Conservation (phyloP, 2,797 vertebrate species). For the Myoxocephalus aenaeus region DNA sequence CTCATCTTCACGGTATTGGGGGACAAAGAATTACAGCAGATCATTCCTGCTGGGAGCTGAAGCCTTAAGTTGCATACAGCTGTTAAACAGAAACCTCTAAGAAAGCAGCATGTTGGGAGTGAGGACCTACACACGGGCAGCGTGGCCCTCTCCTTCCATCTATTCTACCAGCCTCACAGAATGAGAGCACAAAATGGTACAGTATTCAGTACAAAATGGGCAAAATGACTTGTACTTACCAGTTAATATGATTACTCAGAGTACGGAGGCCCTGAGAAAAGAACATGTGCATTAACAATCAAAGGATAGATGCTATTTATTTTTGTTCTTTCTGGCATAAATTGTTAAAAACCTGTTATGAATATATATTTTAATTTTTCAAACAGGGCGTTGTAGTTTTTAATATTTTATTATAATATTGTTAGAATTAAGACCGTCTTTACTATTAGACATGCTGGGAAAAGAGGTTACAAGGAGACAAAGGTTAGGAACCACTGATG, state of each 20-base stretch:
- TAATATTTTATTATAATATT: not conserved
- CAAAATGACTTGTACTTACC: not conserved
- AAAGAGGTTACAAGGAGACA: not conserved
- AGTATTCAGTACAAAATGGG: not conserved
- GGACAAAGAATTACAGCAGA: slow-evolving; percentile 61
- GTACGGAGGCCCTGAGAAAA: not conserved
- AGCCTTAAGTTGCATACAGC: slow-evolving; percentile 34
- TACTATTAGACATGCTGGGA: not conserved
- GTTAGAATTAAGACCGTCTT: not conserved
- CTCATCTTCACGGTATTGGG: slow-evolving; percentile 52
- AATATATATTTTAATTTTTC: not conserved
- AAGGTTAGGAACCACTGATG: not conserved
- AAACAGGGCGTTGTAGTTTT: not conserved
- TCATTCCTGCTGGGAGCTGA: slow-evolving; percentile 60
- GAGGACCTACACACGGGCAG: not conserved
- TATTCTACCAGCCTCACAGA: slow-evolving; percentile 1
- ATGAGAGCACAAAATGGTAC: not conserved
- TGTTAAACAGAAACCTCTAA: slow-evolving; percentile 34
- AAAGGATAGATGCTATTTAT: not conserved
- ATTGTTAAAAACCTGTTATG: not conserved
- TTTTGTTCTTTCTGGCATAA: not conserved
- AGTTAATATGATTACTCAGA: not conserved
- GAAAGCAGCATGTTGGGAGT: slow-evolving; percentile 10
- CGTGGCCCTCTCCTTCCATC: slow-evolving; percentile 11
- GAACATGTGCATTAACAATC: not conserved